These are phyloP conservation scores for Drosophila littoralis DNA, from an alignment of 1,140 invertebrate genomes.

Conservation along the genomic window DNA sequence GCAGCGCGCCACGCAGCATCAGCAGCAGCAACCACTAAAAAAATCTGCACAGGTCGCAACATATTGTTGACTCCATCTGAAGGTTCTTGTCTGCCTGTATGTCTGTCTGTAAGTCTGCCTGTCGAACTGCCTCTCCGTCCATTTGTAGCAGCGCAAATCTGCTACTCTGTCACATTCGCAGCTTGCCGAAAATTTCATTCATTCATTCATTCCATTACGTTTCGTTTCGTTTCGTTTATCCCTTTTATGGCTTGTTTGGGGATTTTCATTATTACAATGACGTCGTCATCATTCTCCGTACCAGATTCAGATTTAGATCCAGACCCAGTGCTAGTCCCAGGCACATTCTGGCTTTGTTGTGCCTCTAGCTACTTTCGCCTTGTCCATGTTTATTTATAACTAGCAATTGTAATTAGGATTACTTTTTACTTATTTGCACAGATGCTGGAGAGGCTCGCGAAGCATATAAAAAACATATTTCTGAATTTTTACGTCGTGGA, in stretches of 20 bases:
- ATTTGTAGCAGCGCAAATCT: slow-evolving; percentile 47
- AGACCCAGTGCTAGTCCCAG: neutral
- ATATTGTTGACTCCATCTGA: slow-evolving; percentile 31
- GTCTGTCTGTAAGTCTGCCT: slow-evolving; percentile 1
- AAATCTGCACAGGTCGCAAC: slow-evolving; percentile 41
- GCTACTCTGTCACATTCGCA: slow-evolving; percentile 61
- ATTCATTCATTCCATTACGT: slow-evolving; percentile 54
- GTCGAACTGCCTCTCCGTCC: slow-evolving; percentile 16
- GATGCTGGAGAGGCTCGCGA: slow-evolving; percentile 54
- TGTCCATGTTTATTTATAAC: slow-evolving; percentile 80
- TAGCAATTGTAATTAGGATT: slow-evolving; percentile 81
- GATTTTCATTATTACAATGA: slow-evolving; percentile 76
- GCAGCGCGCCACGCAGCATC: too few relatives aligned
- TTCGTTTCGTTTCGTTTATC: slow-evolving; percentile 72
- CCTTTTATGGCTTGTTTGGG: slow-evolving; percentile 81
- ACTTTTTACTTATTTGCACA: slow-evolving; percentile 81
- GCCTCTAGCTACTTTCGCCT: slow-evolving; percentile 31
- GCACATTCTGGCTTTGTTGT: slow-evolving; percentile 23
- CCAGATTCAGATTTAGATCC: slow-evolving; percentile 9
- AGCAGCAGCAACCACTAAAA: slow-evolving; percentile 10
- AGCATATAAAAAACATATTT: slow-evolving; percentile 74
- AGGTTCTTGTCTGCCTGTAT: slow-evolving; percentile 6
- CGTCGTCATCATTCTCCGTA: slow-evolving; percentile 44
- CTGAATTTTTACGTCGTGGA: slow-evolving; percentile 60
- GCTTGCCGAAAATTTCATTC: slow-evolving; percentile 56